A percentile compares a stretch with the other conserved stretches of the same genome.
These are phyloP conservation scores for Ameiurus melas DNA, from an alignment of 2,113 vertebrate species.

Conservation along the genomic window DNA sequence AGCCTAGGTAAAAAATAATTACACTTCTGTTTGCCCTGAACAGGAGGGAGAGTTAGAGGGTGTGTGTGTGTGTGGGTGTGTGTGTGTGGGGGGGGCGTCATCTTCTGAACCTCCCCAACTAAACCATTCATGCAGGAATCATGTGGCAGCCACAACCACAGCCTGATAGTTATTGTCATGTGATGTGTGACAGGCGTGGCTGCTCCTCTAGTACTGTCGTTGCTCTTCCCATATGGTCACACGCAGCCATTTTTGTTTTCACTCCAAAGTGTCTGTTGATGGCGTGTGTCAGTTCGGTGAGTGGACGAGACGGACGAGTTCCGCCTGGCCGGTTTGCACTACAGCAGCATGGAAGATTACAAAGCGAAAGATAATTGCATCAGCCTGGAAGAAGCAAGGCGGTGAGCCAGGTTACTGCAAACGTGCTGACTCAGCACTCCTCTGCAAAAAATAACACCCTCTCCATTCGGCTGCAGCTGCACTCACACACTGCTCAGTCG, in stretches of 20 bases:
- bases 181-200: constrained; percentile 19
- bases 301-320: neutral
- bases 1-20: constrained; percentile 56
- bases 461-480: constrained; percentile 13
- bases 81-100: constrained; percentile 5
- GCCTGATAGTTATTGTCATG: constrained; percentile 32
- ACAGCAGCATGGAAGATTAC: constrained; percentile 10
- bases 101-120: constrained; percentile 20
- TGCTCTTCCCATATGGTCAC: constrained; percentile 20
- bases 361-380: constrained; percentile 45
- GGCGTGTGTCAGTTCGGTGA: neutral
- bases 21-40: constrained; percentile 51
- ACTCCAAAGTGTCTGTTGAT: neutral
- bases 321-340: constrained; percentile 1
- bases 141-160: constrained; percentile 21
- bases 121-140: constrained; percentile 38
- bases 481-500: neutral
- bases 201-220: neutral
- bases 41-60: constrained; percentile 27
- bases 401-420: constrained; percentile 23
- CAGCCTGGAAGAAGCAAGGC: constrained; percentile 14
- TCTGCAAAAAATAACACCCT: neutral
- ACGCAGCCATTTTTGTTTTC: neutral
- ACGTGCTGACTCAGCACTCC: constrained; percentile 34
- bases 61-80: neutral